Base-by-base conservation (phyloP, 2,113 vertebrate genomes). In the Fukomys damarensis region DNA sequence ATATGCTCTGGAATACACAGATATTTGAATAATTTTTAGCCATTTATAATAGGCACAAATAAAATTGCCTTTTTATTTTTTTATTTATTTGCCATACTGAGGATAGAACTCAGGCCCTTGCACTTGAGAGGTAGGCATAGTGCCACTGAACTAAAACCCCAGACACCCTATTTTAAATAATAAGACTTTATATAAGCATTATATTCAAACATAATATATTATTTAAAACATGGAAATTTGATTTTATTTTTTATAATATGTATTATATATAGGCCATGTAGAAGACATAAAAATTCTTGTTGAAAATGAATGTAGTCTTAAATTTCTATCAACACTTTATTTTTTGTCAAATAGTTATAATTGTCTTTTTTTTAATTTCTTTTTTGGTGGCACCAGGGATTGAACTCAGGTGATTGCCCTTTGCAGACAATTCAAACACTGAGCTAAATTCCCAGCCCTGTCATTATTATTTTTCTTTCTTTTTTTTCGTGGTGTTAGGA, bases 191-290 rank as follows among this genome's bases (percentile, higher is more conserved):
- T 59, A 3, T 61, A 95, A 89, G n/a, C n/a, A n/a, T n/a, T n/a
- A 81, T 81, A 66, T 49, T 92, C 38, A 87, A 1, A 56, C 58
- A 30, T 0, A 87, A 41, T 22, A 63, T 84, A 65, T 91, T 86
- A 59, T 5, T 74, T 54, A 80, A 85, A 41, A 35, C 81, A 43
- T 46, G 24, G 1, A 61, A 26, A 22, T 20, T 20, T 22, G 3
- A 81, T 90, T 95, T 93, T 66, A 63, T 43, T 95, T 91, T 94
- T 87, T 81, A 66, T 90, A 54, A 30, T 46, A 70, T 22, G 49
- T 14, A 89, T 92, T 82, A 81, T 91, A 5, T 61, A 74, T 19
- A 83, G 22, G 83, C 12, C 94, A 22, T 10, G 38, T 35, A 68
- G 46, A 94, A 93, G 52, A 63, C 3, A 8, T 61, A 80, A 22